Evolutionary conservation across 2,113 vertebrate genomes (phyloP).

Genomic region (Hyperoodon ampullatus): DNA sequence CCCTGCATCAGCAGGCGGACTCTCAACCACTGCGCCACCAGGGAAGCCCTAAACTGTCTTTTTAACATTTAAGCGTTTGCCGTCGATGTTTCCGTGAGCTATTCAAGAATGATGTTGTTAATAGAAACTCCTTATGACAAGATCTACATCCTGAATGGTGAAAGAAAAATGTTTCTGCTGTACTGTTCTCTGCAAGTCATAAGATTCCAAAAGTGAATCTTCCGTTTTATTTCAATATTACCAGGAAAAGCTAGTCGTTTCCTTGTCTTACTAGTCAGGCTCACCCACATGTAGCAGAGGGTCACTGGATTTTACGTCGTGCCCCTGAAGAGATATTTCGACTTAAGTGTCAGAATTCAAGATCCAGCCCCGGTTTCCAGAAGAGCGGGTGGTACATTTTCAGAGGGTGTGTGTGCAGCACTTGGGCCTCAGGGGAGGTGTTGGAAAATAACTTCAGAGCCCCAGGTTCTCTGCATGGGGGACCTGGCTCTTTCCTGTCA

Average conservation of each 20-base stretch:
- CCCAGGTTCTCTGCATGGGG: not conserved
- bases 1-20: no score
- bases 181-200: not conserved
- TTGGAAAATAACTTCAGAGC: not conserved
- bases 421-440: not conserved
- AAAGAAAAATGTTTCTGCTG: not conserved
- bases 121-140: not conserved
- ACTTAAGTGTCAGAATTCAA: not conserved
- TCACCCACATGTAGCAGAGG: not conserved
- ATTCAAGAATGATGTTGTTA: not conserved
- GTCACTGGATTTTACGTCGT: not conserved
- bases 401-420: not conserved
- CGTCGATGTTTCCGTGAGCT: not conserved
- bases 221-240: not conserved
- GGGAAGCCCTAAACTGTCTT: not conserved
- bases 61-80: not conserved
- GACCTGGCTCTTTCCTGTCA: not conserved
- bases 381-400: not conserved
- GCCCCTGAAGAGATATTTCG: not conserved
- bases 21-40: no score
- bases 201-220: not conserved
- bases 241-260: not conserved
- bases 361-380: not conserved
- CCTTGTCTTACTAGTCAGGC: not conserved
- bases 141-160: not conserved